Conservation (phyloP, 2,113 vertebrate genomes). For the Neolamprologus hecqui region DNA sequence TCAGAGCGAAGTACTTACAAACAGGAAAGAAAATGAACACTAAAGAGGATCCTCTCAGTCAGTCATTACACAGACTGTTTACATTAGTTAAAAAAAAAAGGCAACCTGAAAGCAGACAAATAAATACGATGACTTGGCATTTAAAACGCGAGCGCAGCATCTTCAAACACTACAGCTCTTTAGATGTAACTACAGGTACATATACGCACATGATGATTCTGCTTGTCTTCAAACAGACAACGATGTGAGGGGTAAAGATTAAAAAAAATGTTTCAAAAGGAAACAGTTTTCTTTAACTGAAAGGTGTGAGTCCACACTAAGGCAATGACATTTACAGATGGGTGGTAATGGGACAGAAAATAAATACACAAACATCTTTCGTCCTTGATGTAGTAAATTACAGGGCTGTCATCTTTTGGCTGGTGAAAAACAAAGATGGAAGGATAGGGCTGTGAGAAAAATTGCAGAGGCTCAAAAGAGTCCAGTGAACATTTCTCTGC, state of each 20-base stretch:
- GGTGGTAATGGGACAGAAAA: constrained; percentile 21
- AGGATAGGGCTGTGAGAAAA: background rate
- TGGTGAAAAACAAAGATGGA: background rate
- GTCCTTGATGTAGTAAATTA: background rate
- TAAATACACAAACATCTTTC: constrained; percentile 33
- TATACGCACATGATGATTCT: background rate
- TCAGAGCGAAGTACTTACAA: background rate
- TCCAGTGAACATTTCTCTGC: constrained; percentile 19
- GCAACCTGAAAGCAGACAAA: constrained; percentile 58
- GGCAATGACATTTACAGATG: constrained; percentile 52
- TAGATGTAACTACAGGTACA: constrained; percentile 19
- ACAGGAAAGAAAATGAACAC: background rate
- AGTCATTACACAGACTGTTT: background rate
- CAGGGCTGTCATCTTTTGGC: background rate
- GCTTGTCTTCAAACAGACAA: constrained; percentile 42
- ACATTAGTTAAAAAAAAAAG: constrained; percentile 55
- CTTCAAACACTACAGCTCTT: constrained; percentile 4
- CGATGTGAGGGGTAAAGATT: background rate
- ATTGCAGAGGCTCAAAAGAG: background rate
- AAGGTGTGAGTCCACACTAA: constrained; percentile 56
- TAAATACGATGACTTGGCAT: constrained; percentile 55
- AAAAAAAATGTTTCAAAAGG: constrained; percentile 37
- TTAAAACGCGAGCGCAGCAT: constrained; percentile 45
- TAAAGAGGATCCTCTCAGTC: background rate
- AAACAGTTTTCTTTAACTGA: constrained; percentile 42